A percentile compares a stretch with the other conserved stretches of the same genome.
Conservation (phyloP, 2,113 vertebrate species). For the Gulo gulo region DNA sequence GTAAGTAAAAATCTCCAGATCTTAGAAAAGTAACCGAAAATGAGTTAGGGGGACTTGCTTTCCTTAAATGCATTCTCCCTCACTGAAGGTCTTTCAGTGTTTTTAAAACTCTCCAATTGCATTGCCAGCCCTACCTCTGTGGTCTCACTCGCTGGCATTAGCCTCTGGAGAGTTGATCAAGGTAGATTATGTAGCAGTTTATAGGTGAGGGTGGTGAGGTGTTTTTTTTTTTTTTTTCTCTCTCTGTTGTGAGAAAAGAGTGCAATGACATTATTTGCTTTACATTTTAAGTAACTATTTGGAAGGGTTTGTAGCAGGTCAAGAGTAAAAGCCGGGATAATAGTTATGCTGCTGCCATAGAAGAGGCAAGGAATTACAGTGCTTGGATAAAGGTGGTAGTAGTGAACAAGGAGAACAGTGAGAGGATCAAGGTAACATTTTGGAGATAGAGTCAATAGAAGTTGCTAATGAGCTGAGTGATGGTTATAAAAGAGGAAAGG, state of each 20-base stretch:
- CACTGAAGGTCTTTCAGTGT: background rate
- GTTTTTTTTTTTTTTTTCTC: background rate
- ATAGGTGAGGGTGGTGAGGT: background rate
- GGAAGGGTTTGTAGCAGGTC: background rate
- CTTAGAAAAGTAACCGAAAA: background rate
- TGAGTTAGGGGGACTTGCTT: background rate
- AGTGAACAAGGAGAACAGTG: background rate
- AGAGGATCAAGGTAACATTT: background rate
- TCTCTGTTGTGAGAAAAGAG: background rate
- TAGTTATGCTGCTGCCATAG: background rate
- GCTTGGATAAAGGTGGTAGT: background rate
- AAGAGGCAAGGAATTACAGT: background rate
- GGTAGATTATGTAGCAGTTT: background rate
- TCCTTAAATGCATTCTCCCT: background rate
- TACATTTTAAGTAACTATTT: background rate
- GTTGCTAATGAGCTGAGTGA: background rate
- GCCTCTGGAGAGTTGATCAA: background rate
- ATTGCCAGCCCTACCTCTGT: background rate
- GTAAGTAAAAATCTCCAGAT: background rate
- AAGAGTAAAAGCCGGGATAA: background rate
- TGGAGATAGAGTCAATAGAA: background rate
- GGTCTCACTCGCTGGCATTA: background rate
- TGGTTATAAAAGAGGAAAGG: background rate
- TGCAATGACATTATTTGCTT: background rate
- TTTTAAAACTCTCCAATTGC: background rate